These are phyloP conservation scores for Limonius californicus DNA, from an alignment of 1,140 invertebrate genomes.

Conservation along the genomic window DNA sequence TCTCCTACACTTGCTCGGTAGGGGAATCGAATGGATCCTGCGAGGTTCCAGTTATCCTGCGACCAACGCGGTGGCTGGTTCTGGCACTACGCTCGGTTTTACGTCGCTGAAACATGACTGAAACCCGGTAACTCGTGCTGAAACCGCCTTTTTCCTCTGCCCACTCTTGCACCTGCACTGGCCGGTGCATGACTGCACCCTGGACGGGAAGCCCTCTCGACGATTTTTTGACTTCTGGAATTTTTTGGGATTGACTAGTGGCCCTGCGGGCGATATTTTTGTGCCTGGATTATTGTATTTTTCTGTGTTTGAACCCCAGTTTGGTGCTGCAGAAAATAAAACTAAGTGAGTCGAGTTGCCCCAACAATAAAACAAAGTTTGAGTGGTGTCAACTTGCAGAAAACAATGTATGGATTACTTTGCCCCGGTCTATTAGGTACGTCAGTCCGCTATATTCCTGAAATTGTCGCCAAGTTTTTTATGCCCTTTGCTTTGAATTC, in stretches of 20 bases:
- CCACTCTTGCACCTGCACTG: no score
- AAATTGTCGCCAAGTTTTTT: no score
- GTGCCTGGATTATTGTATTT: no score
- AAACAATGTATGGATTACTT: not conserved
- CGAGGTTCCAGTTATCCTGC: conserved; percentile 13
- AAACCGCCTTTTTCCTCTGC: not conserved
- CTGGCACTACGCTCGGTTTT: not conserved
- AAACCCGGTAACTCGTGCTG: not conserved
- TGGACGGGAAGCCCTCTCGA: not conserved
- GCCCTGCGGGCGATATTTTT: not conserved
- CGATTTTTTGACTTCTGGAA: not conserved
- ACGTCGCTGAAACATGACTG: not conserved
- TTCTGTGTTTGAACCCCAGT: not conserved
- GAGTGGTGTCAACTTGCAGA: no score
- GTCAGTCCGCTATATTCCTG: not conserved
- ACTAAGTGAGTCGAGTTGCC: not conserved
- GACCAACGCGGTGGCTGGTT: not conserved
- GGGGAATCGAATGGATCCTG: conserved; percentile 11
- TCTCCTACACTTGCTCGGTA: conserved; percentile 10
- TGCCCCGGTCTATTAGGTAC: not conserved
- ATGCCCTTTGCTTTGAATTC: no score
- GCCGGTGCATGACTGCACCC: no score
- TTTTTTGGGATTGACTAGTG: not conserved
- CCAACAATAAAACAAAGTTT: no score
- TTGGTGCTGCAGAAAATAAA: not conserved